Evolutionary conservation across 2,797 vertebrate species (phyloP).

Genomic region (Orestias chungarensis): DNA sequence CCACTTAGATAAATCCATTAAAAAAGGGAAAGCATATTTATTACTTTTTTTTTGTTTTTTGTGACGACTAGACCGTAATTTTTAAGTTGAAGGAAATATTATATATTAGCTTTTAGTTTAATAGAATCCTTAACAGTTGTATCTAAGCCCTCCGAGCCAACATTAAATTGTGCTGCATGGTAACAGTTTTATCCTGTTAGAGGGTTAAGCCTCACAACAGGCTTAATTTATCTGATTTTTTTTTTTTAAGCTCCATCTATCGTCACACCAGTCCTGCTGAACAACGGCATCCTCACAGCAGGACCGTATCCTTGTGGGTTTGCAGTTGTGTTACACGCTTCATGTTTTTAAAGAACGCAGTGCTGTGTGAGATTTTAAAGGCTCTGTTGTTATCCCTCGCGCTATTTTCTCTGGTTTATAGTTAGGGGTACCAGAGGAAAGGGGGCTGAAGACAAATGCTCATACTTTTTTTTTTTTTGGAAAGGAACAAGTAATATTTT

Average conservation of each 20-base stretch:
- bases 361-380: no score
- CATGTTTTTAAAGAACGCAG: no score
- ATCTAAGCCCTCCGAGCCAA: background rate
- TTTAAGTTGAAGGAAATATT: background rate
- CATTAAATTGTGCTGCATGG: no score
- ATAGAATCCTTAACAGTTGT: background rate
- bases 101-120: background rate
- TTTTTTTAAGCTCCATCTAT: background rate
- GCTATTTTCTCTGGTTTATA: no score
- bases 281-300: background rate
- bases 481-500: background rate
- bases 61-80: background rate
- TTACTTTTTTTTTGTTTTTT: background rate
- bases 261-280: background rate
- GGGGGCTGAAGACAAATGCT: background rate
- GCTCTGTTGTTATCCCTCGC: no score
- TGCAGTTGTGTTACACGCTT: background rate
- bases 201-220: background rate
- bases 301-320: background rate
- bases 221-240: background rate
- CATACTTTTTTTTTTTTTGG: background rate
- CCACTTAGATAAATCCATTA: conserved; percentile 6
- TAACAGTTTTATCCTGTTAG: background rate
- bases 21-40: conserved; percentile 1
- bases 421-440: background rate